These are phyloP conservation scores for Solenopsis invicta DNA, from an alignment of 1,140 invertebrate species.

Conservation along the genomic window DNA sequence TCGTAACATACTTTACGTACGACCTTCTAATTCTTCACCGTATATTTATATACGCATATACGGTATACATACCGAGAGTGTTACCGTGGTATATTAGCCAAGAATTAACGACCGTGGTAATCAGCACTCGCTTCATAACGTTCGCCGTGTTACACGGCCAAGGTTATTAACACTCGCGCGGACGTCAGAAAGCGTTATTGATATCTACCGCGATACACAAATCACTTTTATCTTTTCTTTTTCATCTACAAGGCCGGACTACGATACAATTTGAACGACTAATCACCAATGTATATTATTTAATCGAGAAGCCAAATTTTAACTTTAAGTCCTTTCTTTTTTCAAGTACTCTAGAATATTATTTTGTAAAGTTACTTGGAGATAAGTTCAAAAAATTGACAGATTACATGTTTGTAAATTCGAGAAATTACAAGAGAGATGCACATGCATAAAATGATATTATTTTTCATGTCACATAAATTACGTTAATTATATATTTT, in stretches of 20 bases:
- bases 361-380: neutral
- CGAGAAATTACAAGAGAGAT: neutral
- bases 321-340: neutral
- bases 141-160: conserved; percentile 76
- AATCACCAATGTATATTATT: neutral
- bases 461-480: neutral
- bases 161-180: conserved; percentile 73
- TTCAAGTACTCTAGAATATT: neutral
- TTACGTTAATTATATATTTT: neutral
- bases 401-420: neutral
- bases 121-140: conserved; percentile 78
- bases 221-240: conserved; percentile 56
- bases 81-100: conserved; percentile 77
- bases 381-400: neutral
- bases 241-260: conserved; percentile 30
- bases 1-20: conserved; percentile 82
- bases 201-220: conserved; percentile 55
- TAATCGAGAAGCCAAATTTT: neutral
- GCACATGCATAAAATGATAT: neutral
- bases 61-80: conserved; percentile 53
- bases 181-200: conserved; percentile 59
- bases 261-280: neutral
- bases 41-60: conserved; percentile 49
- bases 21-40: conserved; percentile 81
- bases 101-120: conserved; percentile 78